phyloP scores from a whole-genome alignment of 1,140 invertebrate species.

The Lanistes nyassanus region DNA sequence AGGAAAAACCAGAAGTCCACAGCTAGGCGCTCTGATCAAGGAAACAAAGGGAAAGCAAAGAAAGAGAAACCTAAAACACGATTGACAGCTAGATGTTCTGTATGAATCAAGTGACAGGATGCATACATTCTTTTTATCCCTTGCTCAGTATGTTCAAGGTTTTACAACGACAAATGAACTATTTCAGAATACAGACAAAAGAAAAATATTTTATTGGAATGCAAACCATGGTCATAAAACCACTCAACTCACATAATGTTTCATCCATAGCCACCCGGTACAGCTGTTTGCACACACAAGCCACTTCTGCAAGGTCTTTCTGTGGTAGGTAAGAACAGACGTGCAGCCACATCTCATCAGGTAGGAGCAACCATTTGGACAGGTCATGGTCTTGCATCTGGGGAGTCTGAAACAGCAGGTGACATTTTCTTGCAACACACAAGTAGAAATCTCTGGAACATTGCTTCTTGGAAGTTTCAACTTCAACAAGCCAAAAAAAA shows the following conservation, averaged over 20 bases:
- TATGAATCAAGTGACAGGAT: no score
- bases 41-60: no score
- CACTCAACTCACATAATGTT: constrained; percentile 55
- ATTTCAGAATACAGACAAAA: no score
- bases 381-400: constrained; percentile 49
- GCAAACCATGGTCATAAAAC: no score
- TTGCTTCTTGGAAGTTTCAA: neutral
- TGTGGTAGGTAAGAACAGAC: constrained; percentile 56
- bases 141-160: no score
- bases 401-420: constrained; percentile 50
- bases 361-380: constrained; percentile 59
- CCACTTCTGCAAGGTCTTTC: constrained; percentile 46
- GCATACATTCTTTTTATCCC: no score
- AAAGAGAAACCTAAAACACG: no score
- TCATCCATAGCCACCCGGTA: constrained; percentile 58
- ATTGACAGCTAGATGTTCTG: no score
- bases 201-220: no score
- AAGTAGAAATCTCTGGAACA: neutral
- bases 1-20: neutral
- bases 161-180: no score
- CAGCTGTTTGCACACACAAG: constrained; percentile 52
- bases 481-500: neutral
- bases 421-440: no score
- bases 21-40: no score
- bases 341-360: constrained; percentile 61